Base-by-base conservation (phyloP, 30 jellyfish, hydroid and myxozoan species). In the Clytia hemisphaerica region DNA sequence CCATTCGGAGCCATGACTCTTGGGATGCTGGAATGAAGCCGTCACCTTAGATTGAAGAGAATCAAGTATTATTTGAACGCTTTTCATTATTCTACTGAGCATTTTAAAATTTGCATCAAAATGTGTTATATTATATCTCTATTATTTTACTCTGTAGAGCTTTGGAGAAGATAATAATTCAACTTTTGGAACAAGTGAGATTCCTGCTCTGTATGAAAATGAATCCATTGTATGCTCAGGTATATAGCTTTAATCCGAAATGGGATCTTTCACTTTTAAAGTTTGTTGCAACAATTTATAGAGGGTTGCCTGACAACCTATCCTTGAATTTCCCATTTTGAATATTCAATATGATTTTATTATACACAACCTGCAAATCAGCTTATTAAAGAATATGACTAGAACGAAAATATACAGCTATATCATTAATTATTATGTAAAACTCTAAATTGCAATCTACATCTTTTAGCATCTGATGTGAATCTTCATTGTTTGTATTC, bases 401-500 rank as follows among this genome's bases (percentile, higher is more conserved):
- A 50, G 88, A 82, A 51, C 88, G 88, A 54, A 72, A 53, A 45
- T 80, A 73, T 82, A 88, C 72, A 40, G 62, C 87, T 80, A 9
- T 2, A 15, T 26, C 32, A 0, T 29, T 1, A 53, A 4, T 16
- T n/a, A n/a, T n/a, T n/a, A n/a, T n/a, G n/a, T n/a, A n/a, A n/a
- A n/a, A n/a, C n/a, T n/a, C n/a, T n/a, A n/a, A n/a, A n/a, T n/a
- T n/a, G n/a, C n/a, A n/a, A n/a, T n/a, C n/a, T n/a, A n/a, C n/a
- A n/a, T n/a, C 42, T 76, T 76, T 50, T 58, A 88, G 97, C 94
- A 7, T 36, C 76, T 47, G 97, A 88, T 71, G 94, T 82, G 21
- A 78, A 84, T 4, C 79, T 79, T 58, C 49, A 74, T n/a, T 88
- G 97, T 54, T 94, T 94, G 3, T 88, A 71, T 57, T 66, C 97